Base-by-base conservation (phyloP, 2,797 vertebrate genomes). In the Cetoscarus ocellatus region DNA sequence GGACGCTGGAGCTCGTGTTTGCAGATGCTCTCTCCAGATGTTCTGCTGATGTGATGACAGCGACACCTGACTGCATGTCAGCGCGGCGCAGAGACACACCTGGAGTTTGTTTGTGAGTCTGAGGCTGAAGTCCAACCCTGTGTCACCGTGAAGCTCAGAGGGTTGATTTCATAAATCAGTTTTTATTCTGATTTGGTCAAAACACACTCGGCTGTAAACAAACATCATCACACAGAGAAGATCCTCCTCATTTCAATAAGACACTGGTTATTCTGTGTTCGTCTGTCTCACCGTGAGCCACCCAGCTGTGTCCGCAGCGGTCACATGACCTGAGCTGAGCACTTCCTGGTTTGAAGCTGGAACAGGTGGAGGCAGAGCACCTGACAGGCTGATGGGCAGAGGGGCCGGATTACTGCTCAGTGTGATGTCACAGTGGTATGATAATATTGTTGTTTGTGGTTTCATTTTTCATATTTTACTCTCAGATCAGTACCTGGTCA, bases 261-360 rank as follows among this genome's bases (percentile, higher is more conserved):
- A n/a, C n/a, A n/a, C n/a, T n/a, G n/a, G n/a, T n/a, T n/a, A n/a
- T n/a, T n/a, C n/a, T n/a, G n/a, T n/a, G n/a, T n/a, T n/a, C n/a
- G n/a, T n/a, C n/a, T n/a, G n/a, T n/a, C 38, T 39, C 91, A 98
- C 97, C 97, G 34, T 98, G 97, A 58, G 92, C 92, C 86, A 98
- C 96, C 97, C 97, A 98, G 85, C 96, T 91, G 90, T 97, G 97
- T 93, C 96, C 95, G 76, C 97, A 98, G 88, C 92, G 94, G 72
- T 97, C 97, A 85, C 97, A 98, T 77, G 96, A 96, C 92, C 97
- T 94, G 88, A 96, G 87, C 76, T 95, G 95, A 89, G 93, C 92
- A 81, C 95, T 95, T 81, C 95, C 96, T 1, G 96, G 96, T 85
- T 93, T 95, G 89, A 97, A 98, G 86, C 94, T 91, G 12, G 91